Base-by-base conservation (phyloP, 2,888 invertebrate species). In the Atrina japonica region DNA sequence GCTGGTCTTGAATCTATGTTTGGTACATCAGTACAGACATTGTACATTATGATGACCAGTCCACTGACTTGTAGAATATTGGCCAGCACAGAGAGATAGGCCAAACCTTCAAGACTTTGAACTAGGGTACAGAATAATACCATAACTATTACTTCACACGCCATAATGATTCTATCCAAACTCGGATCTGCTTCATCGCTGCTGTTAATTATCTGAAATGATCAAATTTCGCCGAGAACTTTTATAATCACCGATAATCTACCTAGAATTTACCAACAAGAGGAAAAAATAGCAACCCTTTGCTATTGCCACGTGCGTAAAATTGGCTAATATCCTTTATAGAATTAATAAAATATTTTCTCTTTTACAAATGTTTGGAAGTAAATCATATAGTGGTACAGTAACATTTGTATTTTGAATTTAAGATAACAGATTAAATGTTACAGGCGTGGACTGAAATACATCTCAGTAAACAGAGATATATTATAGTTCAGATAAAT, bases 71-170 rank as follows among this genome's bases (percentile, higher is more conserved):
- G 96, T 82, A 96, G 93, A 66, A 96, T 91, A 21, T 96, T 94
- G 58, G 97, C 97, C 74, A 96, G 92, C 84, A 96, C 91, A 0
- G 97, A 97, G 59, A 96, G 94, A 0, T 96, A 96, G 0, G 96
- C 95, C 83, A 97, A 91, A 88, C 95, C 94, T 6, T 18, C n/a
- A 7, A 52, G 52, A 25, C 52, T 52, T 23, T 52, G 52, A 23
- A 52, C 23, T 9, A 23, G 23, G 23, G 23, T 23, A 52, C 52
- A 52, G 25, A 23, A 52, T 6, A 52, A 3, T 3, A 52, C 23
- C 14, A 52, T 14, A 23, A 52, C 21, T 18, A 25, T 23, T 3
- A 23, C 23, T 16, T 52, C 52, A 52, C 21, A 18, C 14, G 23
- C 52, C 52, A 52, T 52, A 25, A 52, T 52, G 52, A 52, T 52